Percentiles rank a stretch among this genome's conserved stretches.
These are phyloP conservation scores for Crotalus viridis DNA, from an alignment of 2,113 vertebrate genomes.

Conservation along the genomic window DNA sequence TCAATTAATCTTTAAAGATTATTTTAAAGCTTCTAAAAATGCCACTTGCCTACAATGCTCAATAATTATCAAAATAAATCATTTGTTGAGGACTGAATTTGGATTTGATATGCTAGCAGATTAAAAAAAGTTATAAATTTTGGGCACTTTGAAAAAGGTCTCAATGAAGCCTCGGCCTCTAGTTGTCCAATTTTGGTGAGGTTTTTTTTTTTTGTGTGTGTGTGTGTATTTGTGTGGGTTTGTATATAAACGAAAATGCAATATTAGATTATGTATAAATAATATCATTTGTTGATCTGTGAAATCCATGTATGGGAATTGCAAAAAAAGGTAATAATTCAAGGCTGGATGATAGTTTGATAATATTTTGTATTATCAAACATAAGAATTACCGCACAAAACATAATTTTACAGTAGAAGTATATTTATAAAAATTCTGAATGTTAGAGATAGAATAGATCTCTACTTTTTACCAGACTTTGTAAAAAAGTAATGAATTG, in stretches of 20 bases:
- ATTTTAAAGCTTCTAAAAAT: neutral
- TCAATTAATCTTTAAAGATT: neutral
- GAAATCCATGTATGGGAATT: neutral
- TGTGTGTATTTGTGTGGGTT: neutral
- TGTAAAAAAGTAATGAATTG: constrained; percentile 11
- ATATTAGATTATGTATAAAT: neutral
- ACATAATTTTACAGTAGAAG: constrained; percentile 7
- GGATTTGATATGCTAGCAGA: neutral
- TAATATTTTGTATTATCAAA: neutral
- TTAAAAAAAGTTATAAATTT: neutral
- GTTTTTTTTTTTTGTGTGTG: neutral
- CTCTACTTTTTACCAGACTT: neutral
- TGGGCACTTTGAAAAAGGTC: neutral
- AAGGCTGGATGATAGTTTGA: neutral
- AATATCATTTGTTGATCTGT: neutral
- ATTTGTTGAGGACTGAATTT: neutral
- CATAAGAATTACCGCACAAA: constrained; percentile 3
- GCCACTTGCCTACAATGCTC: neutral
- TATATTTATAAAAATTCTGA: constrained; percentile 10
- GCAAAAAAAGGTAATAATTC: neutral
- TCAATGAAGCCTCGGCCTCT: neutral
- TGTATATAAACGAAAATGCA: neutral
- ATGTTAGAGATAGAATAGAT: neutral
- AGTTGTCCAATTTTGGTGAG: neutral
- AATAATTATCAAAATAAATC: neutral